These are phyloP conservation scores for Stegastes partitus DNA, from an alignment of 2,113 vertebrate species.

Conservation along the genomic window DNA sequence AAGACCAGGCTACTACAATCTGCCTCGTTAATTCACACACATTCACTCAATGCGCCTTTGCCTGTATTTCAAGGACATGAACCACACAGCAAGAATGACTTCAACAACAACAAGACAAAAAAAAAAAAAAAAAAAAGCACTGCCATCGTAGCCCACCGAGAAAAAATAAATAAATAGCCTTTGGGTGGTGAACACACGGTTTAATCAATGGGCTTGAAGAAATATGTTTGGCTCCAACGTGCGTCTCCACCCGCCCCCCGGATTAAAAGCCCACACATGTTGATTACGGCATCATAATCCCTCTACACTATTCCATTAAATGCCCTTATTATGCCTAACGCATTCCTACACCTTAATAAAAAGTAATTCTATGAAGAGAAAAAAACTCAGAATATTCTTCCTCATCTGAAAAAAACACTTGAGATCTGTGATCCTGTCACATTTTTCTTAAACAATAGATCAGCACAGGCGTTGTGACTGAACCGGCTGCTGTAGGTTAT, in stretches of 20 bases:
- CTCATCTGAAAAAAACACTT: neutral
- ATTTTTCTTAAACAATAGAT: neutral
- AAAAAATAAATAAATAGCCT: constrained; percentile 4
- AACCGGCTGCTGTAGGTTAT: constrained; percentile 8
- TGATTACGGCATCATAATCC: constrained; percentile 45
- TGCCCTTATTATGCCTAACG: constrained; percentile 1
- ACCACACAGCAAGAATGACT: constrained; percentile 46
- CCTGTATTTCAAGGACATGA: constrained; percentile 76
- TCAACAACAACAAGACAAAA: constrained; percentile 5
- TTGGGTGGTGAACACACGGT: constrained; percentile 45
- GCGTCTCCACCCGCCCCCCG: constrained; percentile 44
- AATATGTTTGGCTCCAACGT: constrained; percentile 44
- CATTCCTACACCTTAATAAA: constrained; percentile 34
- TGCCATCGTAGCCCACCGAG: constrained; percentile 1
- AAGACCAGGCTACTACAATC: constrained; percentile 62
- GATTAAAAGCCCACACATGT: constrained; percentile 66
- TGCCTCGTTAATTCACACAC: constrained; percentile 64
- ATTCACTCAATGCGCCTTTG: constrained; percentile 66
- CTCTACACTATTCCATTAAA: neutral
- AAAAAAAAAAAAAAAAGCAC: constrained; percentile 23
- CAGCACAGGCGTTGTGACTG: neutral
- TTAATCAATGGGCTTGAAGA: constrained; percentile 45
- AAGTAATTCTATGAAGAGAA: neutral
- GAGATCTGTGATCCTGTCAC: neutral
- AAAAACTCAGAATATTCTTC: neutral